Percentiles rank a stretch among this genome's conserved stretches.
Evolutionary conservation across 2,888 invertebrate species (phyloP).

Genomic region (Latrodectus hesperus): DNA sequence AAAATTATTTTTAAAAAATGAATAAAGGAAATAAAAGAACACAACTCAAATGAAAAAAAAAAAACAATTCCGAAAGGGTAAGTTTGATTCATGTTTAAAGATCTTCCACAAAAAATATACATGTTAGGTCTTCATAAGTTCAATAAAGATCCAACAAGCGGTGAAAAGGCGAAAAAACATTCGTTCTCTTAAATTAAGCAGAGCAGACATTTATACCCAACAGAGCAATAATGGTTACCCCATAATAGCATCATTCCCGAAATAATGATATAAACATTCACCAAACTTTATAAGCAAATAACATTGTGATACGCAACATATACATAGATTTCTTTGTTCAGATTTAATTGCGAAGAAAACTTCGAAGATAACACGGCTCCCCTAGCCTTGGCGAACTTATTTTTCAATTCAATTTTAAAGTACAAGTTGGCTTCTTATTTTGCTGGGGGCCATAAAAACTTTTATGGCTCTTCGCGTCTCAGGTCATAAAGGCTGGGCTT

Average conservation of each 20-base stretch:
- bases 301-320: slow-evolving; percentile 8
- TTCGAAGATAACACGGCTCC: slow-evolving; percentile 27
- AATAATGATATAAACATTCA: slow-evolving; percentile 37
- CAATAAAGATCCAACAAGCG: background rate
- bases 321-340: slow-evolving; percentile 30
- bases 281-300: slow-evolving; percentile 13
- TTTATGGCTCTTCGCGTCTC: slow-evolving; percentile 48
- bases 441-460: slow-evolving; percentile 46
- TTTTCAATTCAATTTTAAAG: slow-evolving; percentile 51
- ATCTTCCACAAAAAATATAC: too few relatives aligned
- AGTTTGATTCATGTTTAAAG: too few relatives aligned
- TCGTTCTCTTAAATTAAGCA: slow-evolving; percentile 15
- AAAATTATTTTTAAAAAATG: too few relatives aligned
- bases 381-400: slow-evolving; percentile 14
- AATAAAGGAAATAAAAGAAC: too few relatives aligned
- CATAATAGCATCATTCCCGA: slow-evolving; percentile 24
- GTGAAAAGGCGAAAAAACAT: background rate
- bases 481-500: slow-evolving; percentile 44
- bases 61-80: too few relatives aligned
- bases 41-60: too few relatives aligned
- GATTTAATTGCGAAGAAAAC: slow-evolving; percentile 56
- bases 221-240: slow-evolving; percentile 7
- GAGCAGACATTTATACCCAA: slow-evolving; percentile 21
- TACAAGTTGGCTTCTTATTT: slow-evolving; percentile 54
- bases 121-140: background rate